phyloP scores from a whole-genome alignment of 2,888 invertebrate genomes.

The Polydrusus cervinus region DNA sequence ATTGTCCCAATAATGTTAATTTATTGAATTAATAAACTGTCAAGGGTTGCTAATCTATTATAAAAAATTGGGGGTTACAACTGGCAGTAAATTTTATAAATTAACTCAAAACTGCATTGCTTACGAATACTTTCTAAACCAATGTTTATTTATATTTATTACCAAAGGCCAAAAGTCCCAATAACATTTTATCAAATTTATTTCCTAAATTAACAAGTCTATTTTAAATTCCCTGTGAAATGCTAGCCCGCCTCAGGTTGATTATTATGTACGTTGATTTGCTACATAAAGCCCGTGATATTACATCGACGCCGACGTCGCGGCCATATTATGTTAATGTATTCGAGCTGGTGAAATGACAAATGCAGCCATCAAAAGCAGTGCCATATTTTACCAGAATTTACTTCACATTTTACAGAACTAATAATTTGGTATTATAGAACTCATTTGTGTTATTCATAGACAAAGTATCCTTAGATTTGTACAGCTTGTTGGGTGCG shows the following conservation, averaged over 20 bases:
- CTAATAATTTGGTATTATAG: not conserved
- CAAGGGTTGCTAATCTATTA: too few relatives aligned
- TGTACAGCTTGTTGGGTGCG: too few relatives aligned
- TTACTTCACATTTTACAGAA: not conserved
- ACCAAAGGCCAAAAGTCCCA: not conserved
- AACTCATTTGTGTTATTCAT: too few relatives aligned
- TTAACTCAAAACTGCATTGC: too few relatives aligned
- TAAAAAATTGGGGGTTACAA: too few relatives aligned
- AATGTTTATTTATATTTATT: too few relatives aligned
- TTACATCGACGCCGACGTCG: constrained; percentile 5
- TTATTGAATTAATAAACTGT: too few relatives aligned
- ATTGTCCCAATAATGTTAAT: too few relatives aligned
- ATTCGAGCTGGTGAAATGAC: constrained; percentile 15
- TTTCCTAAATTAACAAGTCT: not conserved
- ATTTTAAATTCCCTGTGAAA: not conserved
- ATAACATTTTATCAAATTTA: constrained; percentile 1
- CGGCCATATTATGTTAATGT: constrained; percentile 11
- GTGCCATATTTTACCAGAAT: constrained; percentile 4
- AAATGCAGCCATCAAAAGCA: constrained; percentile 15
- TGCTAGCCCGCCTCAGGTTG: not conserved
- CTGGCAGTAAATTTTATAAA: too few relatives aligned
- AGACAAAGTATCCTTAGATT: too few relatives aligned
- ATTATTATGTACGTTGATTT: constrained; percentile 13
- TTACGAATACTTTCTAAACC: too few relatives aligned
- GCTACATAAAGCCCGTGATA: constrained; percentile 6